phyloP scores from a whole-genome alignment of 1,140 invertebrate genomes.

The Lordiphosa mommai region DNA sequence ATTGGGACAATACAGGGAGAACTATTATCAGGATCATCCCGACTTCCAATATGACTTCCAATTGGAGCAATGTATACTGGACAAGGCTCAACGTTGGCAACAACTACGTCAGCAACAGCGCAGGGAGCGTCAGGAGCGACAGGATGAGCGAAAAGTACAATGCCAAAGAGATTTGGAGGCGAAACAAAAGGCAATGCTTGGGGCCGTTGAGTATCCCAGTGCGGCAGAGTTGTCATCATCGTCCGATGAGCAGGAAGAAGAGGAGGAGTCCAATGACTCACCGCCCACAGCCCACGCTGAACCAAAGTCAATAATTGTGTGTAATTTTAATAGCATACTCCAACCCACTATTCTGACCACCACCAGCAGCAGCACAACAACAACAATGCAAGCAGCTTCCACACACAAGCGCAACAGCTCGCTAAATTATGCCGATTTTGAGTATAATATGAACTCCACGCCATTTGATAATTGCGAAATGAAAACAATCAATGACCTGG shows the following conservation, averaged over 20 bases:
- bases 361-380: conserved; percentile 13
- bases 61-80: conserved; percentile 85
- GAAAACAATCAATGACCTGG: conserved; percentile 94
- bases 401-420: conserved; percentile 57
- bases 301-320: conserved; percentile 81
- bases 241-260: conserved; percentile 33
- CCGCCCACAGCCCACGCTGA: conserved; percentile 35
- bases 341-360: conserved; percentile 62
- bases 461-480: conserved; percentile 95
- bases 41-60: conserved; percentile 84
- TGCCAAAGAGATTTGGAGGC: conserved; percentile 81
- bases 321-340: conserved; percentile 74
- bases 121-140: conserved; percentile 82
- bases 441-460: conserved; percentile 90
- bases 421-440: conserved; percentile 89
- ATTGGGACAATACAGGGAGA: conserved; percentile 84
- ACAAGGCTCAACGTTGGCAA: conserved; percentile 85
- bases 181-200: conserved; percentile 81
- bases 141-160: conserved; percentile 82
- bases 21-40: conserved; percentile 81
- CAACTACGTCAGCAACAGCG: conserved; percentile 83
- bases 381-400: conserved; percentile 12
- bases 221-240: conserved; percentile 74
- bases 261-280: conserved; percentile 19
- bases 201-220: conserved; percentile 82